phyloP scores from a whole-genome alignment of 2,888 invertebrate genomes.

The Diplazon laetatorius region DNA sequence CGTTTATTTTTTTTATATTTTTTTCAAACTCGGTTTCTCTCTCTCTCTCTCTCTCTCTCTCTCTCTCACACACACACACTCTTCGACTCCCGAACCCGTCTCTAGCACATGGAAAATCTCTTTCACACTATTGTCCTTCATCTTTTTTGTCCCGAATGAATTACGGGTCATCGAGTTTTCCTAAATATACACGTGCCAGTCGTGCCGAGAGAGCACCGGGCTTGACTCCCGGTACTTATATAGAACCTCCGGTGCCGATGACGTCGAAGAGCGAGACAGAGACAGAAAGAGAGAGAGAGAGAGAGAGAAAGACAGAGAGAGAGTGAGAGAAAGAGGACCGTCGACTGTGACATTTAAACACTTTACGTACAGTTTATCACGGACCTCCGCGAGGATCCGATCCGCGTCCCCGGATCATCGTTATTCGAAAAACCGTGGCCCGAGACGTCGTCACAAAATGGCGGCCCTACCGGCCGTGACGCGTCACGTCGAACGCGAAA shows the following conservation, averaged over 20 bases:
- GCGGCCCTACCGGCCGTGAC: background rate
- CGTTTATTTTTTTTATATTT: constrained; percentile 44
- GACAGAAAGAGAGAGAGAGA: constrained; percentile 3
- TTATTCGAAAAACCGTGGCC: constrained; percentile 30
- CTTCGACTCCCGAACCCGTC: constrained; percentile 30
- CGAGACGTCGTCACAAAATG: no score
- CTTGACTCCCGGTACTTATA: constrained; percentile 17
- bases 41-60: constrained; percentile 13
- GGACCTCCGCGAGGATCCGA: constrained; percentile 38
- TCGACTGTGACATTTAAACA: no score
- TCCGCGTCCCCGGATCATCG: constrained; percentile 12
- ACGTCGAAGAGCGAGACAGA: constrained; percentile 14
- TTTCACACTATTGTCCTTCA: constrained; percentile 30
- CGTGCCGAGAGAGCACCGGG: constrained; percentile 17
- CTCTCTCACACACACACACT: constrained; percentile 25
- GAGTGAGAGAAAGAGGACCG: no score
- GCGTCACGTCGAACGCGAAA: constrained; percentile 20
- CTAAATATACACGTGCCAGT: constrained; percentile 54
- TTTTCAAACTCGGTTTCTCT: no score
- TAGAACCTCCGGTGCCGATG: constrained; percentile 1
- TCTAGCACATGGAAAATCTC: constrained; percentile 20
- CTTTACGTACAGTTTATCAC: constrained; percentile 20
- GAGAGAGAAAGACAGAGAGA: background rate
- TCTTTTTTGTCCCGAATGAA: constrained; percentile 48
- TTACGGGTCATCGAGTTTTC: constrained; percentile 59